Evolutionary conservation across 2,888 invertebrate species (phyloP).

Genomic region (Lobophora halterata): DNA sequence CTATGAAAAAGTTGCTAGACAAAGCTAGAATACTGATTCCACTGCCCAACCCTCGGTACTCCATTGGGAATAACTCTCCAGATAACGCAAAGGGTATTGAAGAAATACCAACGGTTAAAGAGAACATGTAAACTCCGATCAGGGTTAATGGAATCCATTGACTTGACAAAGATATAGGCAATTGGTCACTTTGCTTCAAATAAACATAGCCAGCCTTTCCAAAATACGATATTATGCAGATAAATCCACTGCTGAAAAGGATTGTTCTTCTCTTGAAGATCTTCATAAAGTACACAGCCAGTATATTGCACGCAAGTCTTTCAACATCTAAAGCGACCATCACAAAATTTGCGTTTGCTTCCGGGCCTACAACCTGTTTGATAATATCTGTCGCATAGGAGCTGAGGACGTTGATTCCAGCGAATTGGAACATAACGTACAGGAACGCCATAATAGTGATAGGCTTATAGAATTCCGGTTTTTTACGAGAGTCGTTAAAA

Average conservation of each 20-base stretch:
- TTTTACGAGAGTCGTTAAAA: constrained; percentile 50
- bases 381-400: constrained; percentile 86
- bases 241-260: constrained; percentile 79
- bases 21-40: constrained; percentile 82
- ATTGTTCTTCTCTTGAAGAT: constrained; percentile 81
- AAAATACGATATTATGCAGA: constrained; percentile 81
- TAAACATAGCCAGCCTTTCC: constrained; percentile 72
- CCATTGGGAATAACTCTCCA: constrained; percentile 85
- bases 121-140: constrained; percentile 79
- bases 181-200: constrained; percentile 47
- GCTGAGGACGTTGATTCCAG: constrained; percentile 85
- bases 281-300: constrained; percentile 82
- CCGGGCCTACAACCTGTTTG: constrained; percentile 78
- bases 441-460: constrained; percentile 81
- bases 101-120: constrained; percentile 81
- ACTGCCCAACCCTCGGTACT: constrained; percentile 83
- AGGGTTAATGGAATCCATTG: constrained; percentile 74
- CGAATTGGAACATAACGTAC: constrained; percentile 84
- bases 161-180: constrained; percentile 48
- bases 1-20: constrained; percentile 83
- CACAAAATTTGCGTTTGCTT: constrained; percentile 82
- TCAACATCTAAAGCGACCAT: constrained; percentile 84
- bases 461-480: constrained; percentile 81
- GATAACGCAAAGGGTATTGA: constrained; percentile 87
- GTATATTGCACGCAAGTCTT: constrained; percentile 80